Evolutionary conservation across 1,140 invertebrate species (phyloP).

Genomic region (Drusus annulatus): DNA sequence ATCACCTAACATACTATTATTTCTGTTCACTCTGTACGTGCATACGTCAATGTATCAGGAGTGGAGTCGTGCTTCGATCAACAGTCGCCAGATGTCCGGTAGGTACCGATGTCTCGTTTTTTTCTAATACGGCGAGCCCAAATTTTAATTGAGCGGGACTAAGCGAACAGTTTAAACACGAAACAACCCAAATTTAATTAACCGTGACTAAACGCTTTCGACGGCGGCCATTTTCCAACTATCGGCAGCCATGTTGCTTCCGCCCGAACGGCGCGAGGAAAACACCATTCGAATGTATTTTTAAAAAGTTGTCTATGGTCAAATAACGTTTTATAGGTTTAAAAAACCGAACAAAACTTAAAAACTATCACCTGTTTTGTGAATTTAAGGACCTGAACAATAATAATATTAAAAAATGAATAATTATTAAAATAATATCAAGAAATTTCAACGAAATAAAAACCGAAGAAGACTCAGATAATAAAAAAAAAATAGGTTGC

Average conservation of each 20-base stretch:
- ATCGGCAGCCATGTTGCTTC: constrained; percentile 33
- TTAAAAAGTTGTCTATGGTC: not conserved
- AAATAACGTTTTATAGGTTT: no score
- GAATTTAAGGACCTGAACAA: no score
- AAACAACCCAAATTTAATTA: constrained; percentile 58
- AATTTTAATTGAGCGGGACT: constrained; percentile 54
- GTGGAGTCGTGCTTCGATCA: not conserved
- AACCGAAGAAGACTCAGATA: no score
- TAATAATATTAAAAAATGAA: no score
- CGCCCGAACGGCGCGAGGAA: constrained; percentile 4
- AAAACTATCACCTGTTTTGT: no score
- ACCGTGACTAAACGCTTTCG: constrained; percentile 58
- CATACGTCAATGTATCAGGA: not conserved
- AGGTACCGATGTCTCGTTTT: not conserved
- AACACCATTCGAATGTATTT: not conserved
- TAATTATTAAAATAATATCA: no score
- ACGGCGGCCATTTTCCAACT: constrained; percentile 26
- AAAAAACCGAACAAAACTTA: no score
- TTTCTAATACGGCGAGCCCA: not conserved
- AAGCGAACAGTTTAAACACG: constrained; percentile 52
- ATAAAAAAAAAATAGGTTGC: no score
- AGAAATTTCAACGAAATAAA: no score
- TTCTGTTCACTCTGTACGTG: not conserved
- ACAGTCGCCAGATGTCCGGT: not conserved
- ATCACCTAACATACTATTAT: not conserved